Base-by-base conservation (phyloP, 2,797 vertebrate genomes). In the Sebastes paucispinis region DNA sequence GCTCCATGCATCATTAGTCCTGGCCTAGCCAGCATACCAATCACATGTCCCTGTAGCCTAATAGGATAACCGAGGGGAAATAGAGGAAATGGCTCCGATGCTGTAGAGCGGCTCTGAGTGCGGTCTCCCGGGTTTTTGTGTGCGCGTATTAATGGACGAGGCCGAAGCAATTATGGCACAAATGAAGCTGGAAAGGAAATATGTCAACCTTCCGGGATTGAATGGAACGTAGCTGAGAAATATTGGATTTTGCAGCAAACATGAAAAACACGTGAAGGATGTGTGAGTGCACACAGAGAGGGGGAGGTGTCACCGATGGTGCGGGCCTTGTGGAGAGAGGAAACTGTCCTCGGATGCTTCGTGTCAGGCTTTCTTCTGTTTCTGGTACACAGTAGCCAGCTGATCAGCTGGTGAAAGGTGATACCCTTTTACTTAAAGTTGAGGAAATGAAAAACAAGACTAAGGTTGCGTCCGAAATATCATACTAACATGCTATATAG, bases 1-100 rank as follows among this genome's bases (percentile, higher is more conserved):
- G 69, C 80, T 69, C 81, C 80, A 82, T 79, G 89, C 83, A 79
- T 88, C 92, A 93, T 93, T 93, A 93, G 91, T 62, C 73, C 63
- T 55, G 86, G 87, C 80, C 84, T 29, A 34, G 76, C 79, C 52
- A 10, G 92, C 87, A 84, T 87, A 92, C 87, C 89, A 82, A 88
- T 89, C 88, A 90, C 85, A 83, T 43, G 84, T 91, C 85, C 80
- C 81, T 50, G 13, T 65, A 69, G 88, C 75, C 54, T 87, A 85
- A 91, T 84, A 80, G 68, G 78, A 89, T 83, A 81, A 89, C 89
- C 73, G 78, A 69, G 57, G 75, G 88, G 82, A 86, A 84, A 86
- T 63, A 73, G 62, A 85, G 79, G 78, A 88, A 90, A 89, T 87
- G 66, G 75, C 65, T 75, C 80, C 27, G 5, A 57, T 34, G 69